Base-by-base conservation (phyloP, 2,888 invertebrate genomes). In the Drosophila ustulata region DNA sequence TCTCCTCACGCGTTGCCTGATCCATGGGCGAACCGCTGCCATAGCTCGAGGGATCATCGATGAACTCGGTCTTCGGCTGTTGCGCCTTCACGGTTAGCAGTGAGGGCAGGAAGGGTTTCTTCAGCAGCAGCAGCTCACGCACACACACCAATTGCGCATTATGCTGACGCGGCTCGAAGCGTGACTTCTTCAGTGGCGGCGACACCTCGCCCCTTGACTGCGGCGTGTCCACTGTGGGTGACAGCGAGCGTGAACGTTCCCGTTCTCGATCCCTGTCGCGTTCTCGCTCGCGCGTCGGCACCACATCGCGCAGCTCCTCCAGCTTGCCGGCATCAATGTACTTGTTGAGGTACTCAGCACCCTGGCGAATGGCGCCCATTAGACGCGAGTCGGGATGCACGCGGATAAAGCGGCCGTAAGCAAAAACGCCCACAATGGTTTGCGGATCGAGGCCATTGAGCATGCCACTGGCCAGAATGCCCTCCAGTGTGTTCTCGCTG, bases 361-460 rank as follows among this genome's bases (percentile, higher is more conserved):
- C 97, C 84, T 96, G 96, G 13, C 94, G 93, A 76, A 97, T 96
- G 6, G 96, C 96, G 76, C 95, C 94, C 84, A 96, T 96, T 56
- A 97, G 91, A 88, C 95, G 95, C 9, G 96, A 96, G 37, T 96
- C 96, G 50, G 96, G 95, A 94, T 89, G 95, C 11, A 97, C 96
- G 37, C 95, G 94, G 78, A 97, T 95, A 71, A 96, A 93, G 93
- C 96, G 96, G n/a, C 96, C 96, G 92, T 96, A 96, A 64, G 97
- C 94, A 82, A 96, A 95, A 80, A 97, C 95, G 4, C 96, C 97
- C 80, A 96, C 95, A 85, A 97, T 96, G 2, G 96, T 96, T 78
- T 96, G 95, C 11, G 97, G 96, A 80, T 95, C 94, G 58, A 97
- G 95, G 91, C 96, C 95, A 78, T 95, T 94, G 18, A 97, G 93